phyloP scores from a whole-genome alignment of 2,797 vertebrate species.

The Tapera naevia region DNA sequence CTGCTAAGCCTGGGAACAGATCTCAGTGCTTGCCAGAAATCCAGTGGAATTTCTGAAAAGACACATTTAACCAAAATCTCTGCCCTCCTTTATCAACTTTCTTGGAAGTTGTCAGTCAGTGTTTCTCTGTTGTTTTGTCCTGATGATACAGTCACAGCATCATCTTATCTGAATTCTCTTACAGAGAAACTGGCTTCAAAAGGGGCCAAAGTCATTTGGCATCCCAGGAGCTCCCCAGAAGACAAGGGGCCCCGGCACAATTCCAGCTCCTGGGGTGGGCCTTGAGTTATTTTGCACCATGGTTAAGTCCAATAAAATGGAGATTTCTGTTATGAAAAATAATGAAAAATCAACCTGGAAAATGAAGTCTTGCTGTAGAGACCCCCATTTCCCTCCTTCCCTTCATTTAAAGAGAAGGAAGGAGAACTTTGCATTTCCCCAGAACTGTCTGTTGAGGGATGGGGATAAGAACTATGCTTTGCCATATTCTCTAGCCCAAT shows the following conservation, averaged over 20 bases:
- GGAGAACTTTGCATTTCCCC: background rate
- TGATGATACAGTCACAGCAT: background rate
- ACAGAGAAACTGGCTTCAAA: background rate
- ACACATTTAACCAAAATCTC: background rate
- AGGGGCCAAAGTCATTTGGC: background rate
- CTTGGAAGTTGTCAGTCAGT: background rate
- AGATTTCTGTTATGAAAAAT: background rate
- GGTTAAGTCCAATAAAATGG: background rate
- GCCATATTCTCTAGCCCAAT: background rate
- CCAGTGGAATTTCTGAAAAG: background rate
- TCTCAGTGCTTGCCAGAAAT: background rate
- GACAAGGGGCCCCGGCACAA: background rate
- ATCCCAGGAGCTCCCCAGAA: background rate
- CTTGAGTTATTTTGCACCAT: background rate
- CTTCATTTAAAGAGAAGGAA: background rate
- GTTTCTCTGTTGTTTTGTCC: background rate
- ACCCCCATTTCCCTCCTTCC: background rate
- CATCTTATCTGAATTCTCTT: background rate
- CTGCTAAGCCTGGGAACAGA: background rate
- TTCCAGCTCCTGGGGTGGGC: background rate
- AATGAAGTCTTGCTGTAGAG: background rate
- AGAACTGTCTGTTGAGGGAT: background rate
- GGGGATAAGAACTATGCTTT: background rate
- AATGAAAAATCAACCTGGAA: background rate
- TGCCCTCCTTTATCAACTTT: background rate